Evolutionary conservation across 2,113 vertebrate genomes (phyloP).

Genomic region (Phalacrocorax aristotelis): DNA sequence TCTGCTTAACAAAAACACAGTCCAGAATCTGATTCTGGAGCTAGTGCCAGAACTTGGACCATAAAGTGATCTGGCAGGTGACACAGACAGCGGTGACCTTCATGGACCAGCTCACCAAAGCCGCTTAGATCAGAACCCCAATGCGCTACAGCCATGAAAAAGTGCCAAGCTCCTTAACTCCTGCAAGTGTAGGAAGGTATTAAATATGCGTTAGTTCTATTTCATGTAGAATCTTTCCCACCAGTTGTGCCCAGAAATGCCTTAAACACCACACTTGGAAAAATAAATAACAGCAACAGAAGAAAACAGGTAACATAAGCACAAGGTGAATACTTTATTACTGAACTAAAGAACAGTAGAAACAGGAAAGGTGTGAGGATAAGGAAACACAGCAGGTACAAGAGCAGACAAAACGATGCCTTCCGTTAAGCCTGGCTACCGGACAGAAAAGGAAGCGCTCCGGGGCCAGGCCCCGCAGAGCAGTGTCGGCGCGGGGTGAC

Average conservation of each 20-base stretch:
- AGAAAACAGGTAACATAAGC: neutral
- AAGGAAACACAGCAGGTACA: too few relatives aligned
- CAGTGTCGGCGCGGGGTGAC: neutral
- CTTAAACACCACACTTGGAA: neutral
- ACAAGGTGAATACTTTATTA: neutral
- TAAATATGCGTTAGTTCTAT: neutral
- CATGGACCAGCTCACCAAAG: neutral
- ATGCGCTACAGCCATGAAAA: fast-evolving
- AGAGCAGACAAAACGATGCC: fast-evolving
- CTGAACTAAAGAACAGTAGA: neutral
- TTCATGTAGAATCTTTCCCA: neutral
- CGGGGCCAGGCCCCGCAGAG: too few relatives aligned
- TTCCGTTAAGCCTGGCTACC: fast-evolving
- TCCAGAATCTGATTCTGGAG: neutral
- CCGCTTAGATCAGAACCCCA: neutral
- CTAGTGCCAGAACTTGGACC: neutral
- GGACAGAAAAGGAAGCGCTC: too few relatives aligned
- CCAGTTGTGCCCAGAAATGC: neutral
- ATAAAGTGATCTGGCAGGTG: neutral
- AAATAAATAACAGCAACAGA: neutral
- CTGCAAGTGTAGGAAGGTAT: fast-evolving
- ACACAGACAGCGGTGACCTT: neutral
- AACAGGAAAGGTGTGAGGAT: fast-evolving
- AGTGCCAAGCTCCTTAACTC: neutral
- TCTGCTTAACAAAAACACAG: neutral